Evolutionary conservation across 1,140 invertebrate species (phyloP).

Genomic region (Drosophila yakuba): DNA sequence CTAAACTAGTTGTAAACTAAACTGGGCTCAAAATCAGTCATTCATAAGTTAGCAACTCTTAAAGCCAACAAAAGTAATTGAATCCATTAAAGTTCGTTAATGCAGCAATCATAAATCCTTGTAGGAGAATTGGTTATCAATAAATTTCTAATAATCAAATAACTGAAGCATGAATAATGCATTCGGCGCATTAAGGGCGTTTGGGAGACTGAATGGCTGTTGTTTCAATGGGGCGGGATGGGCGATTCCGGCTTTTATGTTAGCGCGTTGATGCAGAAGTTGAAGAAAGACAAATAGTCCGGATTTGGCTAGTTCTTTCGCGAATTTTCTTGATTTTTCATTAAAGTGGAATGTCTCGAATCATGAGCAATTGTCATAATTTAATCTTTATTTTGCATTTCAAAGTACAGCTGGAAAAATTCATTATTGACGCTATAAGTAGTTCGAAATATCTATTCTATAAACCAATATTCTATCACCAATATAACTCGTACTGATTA

Average conservation of each 20-base stretch:
- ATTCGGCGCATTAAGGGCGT: conserved; percentile 5
- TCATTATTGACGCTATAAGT: too few species aligned
- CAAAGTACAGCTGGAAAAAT: too few species aligned
- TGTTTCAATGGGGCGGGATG: not conserved
- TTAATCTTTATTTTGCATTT: too few species aligned
- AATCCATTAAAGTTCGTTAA: conserved; percentile 14
- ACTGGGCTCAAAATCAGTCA: not conserved
- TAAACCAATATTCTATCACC: too few species aligned
- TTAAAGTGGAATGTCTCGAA: not conserved
- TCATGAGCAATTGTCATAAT: too few species aligned
- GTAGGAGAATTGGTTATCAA: conserved; percentile 54
- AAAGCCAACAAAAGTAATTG: conserved; percentile 5
- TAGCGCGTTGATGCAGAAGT: conserved; percentile 58
- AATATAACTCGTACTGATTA: too few species aligned
- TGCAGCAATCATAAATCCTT: conserved; percentile 29
- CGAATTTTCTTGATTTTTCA: not conserved
- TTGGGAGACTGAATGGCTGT: conserved; percentile 2
- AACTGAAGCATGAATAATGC: conserved; percentile 65
- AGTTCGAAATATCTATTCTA: too few species aligned
- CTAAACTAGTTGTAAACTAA: not conserved
- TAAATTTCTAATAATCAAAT: conserved; percentile 70
- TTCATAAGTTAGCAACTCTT: not conserved
- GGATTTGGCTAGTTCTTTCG: not conserved
- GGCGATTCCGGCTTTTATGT: conserved; percentile 50
- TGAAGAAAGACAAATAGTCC: conserved; percentile 12